Conservation (phyloP, 2,113 vertebrate genomes). For the Oreochromis aureus region DNA sequence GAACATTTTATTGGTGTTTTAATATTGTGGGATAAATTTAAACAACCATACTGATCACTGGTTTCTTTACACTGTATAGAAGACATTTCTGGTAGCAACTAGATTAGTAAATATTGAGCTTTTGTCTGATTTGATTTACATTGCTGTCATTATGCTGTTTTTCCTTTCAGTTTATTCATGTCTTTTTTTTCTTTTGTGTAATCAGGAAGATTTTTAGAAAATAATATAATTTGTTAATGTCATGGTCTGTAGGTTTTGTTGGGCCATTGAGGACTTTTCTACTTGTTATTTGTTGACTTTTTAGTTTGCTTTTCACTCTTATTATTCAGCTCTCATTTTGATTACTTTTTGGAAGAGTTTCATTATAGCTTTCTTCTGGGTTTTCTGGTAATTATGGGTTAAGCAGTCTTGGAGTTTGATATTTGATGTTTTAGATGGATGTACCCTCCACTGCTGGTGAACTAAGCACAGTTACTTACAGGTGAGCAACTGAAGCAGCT, state of each 20-base stretch:
- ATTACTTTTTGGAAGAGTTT: background rate
- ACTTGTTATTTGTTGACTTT: background rate
- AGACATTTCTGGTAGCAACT: background rate
- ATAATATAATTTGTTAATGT: background rate
- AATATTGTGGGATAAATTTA: background rate
- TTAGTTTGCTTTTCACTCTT: background rate
- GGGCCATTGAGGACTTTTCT: background rate
- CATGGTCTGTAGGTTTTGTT: background rate
- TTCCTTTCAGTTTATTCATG: background rate
- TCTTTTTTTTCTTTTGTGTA: background rate
- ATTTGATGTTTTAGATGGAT: background rate
- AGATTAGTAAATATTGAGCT: background rate
- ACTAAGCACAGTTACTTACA: background rate
- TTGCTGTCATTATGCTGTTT: background rate
- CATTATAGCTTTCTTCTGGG: background rate
- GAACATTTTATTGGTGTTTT: background rate
- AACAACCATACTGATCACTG: background rate
- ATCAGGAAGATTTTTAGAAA: background rate
- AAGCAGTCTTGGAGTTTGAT: background rate
- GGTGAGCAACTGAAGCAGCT: background rate
- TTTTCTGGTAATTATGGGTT: background rate
- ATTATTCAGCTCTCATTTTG: background rate
- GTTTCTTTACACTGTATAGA: background rate
- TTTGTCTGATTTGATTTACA: background rate
- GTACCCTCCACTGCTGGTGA: background rate